A percentile compares a stretch with the other conserved stretches of the same genome.
phyloP scores from a whole-genome alignment of 2,797 vertebrate genomes.

The Prunella strophiata region DNA sequence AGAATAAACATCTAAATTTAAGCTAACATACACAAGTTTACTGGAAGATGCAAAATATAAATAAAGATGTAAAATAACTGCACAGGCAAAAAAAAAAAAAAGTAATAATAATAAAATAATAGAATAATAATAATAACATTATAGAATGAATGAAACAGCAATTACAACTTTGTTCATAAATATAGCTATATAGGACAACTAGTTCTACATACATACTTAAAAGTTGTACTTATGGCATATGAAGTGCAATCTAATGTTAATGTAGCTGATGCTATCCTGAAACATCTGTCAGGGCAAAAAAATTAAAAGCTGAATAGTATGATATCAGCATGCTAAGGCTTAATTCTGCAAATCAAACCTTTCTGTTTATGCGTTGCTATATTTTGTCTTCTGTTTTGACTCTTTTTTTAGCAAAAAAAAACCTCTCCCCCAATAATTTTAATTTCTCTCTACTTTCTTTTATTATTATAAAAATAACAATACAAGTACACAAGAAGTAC shows the following conservation, averaged over 20 bases:
- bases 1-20: neutral
- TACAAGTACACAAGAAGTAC: neutral
- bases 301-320: neutral
- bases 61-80: neutral
- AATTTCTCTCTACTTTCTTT: neutral
- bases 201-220: neutral
- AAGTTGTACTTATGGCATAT: neutral
- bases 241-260: neutral
- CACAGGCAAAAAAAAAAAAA: neutral
- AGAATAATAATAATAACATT: neutral
- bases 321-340: neutral
- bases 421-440: neutral
- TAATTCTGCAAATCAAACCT: neutral
- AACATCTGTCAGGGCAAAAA: neutral
- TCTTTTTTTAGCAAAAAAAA: neutral
- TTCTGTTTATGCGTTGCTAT: neutral
- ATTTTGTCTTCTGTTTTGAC: neutral
- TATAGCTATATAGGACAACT: neutral
- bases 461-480: neutral
- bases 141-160: neutral
- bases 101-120: neutral
- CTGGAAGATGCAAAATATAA: neutral
- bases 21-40: neutral
- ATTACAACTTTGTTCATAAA: neutral
- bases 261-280: neutral